phyloP scores from a whole-genome alignment of 2,888 invertebrate genomes.

The Conomelus anceps region DNA sequence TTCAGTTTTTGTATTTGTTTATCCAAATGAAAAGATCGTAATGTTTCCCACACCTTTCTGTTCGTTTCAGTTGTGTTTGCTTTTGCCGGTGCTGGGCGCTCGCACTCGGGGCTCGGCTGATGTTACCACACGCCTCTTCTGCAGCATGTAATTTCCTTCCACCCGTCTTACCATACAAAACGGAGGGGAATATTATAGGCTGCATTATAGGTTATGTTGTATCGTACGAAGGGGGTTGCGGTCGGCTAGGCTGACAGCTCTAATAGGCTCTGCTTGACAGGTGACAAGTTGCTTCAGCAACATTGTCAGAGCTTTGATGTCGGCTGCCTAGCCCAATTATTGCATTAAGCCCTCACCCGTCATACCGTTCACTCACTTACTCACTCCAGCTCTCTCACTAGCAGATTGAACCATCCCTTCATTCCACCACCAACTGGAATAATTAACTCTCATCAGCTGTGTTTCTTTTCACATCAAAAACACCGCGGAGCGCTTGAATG shows the following conservation, averaged over 20 bases:
- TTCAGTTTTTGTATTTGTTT: background rate
- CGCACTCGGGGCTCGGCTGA: background rate
- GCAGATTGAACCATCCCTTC: background rate
- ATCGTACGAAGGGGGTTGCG: conserved; percentile 1
- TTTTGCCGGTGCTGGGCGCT: background rate
- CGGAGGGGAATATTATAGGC: conserved; percentile 19
- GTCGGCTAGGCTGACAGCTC: conserved; percentile 17
- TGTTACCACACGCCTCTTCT: conserved; percentile 1
- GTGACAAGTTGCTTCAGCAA: conserved; percentile 6
- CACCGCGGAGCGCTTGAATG: background rate
- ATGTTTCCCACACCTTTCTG: background rate
- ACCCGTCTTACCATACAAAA: conserved; percentile 19
- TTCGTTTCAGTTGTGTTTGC: background rate
- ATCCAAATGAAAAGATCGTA: background rate
- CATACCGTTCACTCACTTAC: background rate
- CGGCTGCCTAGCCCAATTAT: conserved; percentile 20
- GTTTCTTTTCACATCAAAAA: background rate
- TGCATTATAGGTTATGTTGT: conserved; percentile 20
- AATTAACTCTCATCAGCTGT: background rate
- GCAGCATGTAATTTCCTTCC: conserved; percentile 23
- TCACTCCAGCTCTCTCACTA: background rate
- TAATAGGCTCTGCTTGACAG: conserved; percentile 11
- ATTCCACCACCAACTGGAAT: background rate
- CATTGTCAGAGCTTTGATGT: conserved; percentile 5
- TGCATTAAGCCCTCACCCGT: conserved; percentile 15